A percentile compares a stretch with the other conserved stretches of the same genome.
phyloP scores from a whole-genome alignment of 2,888 invertebrate species.

The Gymnosoma rotundatum region DNA sequence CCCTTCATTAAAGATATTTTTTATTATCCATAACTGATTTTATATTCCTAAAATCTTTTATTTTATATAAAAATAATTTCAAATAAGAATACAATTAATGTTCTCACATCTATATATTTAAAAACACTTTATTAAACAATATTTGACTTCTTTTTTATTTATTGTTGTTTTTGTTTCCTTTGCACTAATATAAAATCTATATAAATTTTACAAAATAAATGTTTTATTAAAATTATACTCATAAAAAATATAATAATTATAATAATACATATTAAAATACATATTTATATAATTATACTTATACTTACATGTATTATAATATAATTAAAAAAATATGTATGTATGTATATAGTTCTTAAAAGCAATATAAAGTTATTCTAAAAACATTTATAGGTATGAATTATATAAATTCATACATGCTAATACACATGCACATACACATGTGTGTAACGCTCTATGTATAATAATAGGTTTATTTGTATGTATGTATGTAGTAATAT shows the following conservation, averaged over 20 bases:
- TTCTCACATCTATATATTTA: conserved; percentile 65
- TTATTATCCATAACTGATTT: too few species aligned
- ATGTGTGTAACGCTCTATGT: conserved; percentile 4
- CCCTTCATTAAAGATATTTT: too few species aligned
- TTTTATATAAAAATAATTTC: too few species aligned
- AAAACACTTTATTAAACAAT: conserved; percentile 68
- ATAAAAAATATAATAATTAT: conserved; percentile 54
- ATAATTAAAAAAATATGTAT: background rate
- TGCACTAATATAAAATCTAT: conserved; percentile 61
- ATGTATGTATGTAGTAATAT: background rate
- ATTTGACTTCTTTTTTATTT: conserved; percentile 39
- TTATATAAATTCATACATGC: conserved; percentile 12
- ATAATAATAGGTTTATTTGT: conserved; percentile 1
- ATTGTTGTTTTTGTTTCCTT: conserved; percentile 13
- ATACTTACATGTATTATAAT: background rate
- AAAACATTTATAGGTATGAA: conserved; percentile 28
- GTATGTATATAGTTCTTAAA: background rate
- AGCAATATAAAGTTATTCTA: conserved; percentile 48
- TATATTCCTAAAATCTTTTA: too few species aligned
- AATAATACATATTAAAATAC: conserved; percentile 23
- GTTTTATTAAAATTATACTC: conserved; percentile 58
- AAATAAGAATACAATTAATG: conserved; percentile 19
- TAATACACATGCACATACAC: background rate
- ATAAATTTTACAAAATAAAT: conserved; percentile 68
- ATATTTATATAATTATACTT: conserved; percentile 13